phyloP scores from a whole-genome alignment of 2,113 vertebrate genomes.

The Pantherophis guttatus region DNA sequence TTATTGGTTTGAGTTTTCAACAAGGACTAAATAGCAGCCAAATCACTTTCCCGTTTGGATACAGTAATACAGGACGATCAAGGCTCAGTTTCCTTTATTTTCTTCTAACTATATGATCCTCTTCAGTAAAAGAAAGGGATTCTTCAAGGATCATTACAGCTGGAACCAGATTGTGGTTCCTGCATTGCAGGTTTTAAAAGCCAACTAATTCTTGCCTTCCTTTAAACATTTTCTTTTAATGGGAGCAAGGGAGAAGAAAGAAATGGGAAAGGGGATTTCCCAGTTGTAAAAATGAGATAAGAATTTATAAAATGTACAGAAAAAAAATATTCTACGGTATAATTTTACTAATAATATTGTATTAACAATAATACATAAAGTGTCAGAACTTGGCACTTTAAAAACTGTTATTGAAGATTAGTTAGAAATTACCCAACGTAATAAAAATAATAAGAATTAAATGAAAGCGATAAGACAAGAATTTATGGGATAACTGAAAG shows the following conservation, averaged over 20 bases:
- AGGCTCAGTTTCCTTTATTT: neutral
- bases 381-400: neutral
- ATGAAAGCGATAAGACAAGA: neutral
- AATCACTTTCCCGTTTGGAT: conserved; percentile 1
- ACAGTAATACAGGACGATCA: neutral
- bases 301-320: neutral
- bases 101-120: neutral
- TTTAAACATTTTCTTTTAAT: neutral
- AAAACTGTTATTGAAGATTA: neutral
- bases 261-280: neutral
- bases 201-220: neutral
- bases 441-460: neutral
- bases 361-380: neutral
- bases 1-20: conserved; percentile 1
- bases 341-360: neutral
- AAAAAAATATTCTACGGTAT: neutral
- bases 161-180: neutral
- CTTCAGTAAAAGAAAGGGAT: neutral
- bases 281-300: neutral
- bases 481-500: neutral
- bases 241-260: neutral
- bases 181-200: neutral
- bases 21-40: fast-evolving
- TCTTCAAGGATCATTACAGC: neutral
- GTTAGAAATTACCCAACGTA: neutral